Evolutionary conservation across 1,140 invertebrate genomes (phyloP), one percentile per base, ranked within the genome.

Genomic region (Conopomorpha cramerella): DNA sequence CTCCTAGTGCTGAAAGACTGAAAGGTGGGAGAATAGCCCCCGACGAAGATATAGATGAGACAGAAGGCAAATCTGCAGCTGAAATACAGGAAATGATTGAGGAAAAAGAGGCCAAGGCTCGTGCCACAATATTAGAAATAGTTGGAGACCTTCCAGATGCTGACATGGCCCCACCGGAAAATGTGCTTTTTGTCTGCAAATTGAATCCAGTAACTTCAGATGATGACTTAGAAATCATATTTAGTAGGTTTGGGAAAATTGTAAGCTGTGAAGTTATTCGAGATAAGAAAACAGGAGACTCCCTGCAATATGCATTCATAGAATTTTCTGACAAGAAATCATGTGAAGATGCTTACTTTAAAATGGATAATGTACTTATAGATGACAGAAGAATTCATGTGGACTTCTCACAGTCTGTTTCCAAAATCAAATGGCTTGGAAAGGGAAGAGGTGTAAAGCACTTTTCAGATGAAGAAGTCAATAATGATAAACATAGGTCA

Each of bases 331-430:
- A 96, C 43, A 86, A 90, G 49, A 88, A 97, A 65, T 86, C 95
- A 7, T 99, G 97, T 80, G 98, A 99, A 80, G 90, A 93, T 48
- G 98, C 98, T 2, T 99, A 95, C 78, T 97, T 99, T 52, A 99
- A 99, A 82, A 99, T 99, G 98, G 96, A 99, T 58, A 99, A 99
- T 80, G 96, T 99, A 0, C 77, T 99, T 0, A 99, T 99, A 52
- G 98, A 99, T 78, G 98, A 99, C 63, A 77, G 98, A 30, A 81
- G 98, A 51, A 99, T 99, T 50, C 97, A 99, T 73, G 98, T 99
- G 1, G 98, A 99, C 73, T 99, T 99, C 77, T 98, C 95, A 49
- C 98, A 99, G 62, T 98, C 95, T 28, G 96, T 99, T 0, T 86
- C 95, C 0, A 97, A 96, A 76, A 85, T 93, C 51, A 86, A 86